Evolutionary conservation across 2,113 vertebrate genomes (phyloP), one percentile per base, ranked within the genome.

Genomic region (Agelaius tricolor): DNA sequence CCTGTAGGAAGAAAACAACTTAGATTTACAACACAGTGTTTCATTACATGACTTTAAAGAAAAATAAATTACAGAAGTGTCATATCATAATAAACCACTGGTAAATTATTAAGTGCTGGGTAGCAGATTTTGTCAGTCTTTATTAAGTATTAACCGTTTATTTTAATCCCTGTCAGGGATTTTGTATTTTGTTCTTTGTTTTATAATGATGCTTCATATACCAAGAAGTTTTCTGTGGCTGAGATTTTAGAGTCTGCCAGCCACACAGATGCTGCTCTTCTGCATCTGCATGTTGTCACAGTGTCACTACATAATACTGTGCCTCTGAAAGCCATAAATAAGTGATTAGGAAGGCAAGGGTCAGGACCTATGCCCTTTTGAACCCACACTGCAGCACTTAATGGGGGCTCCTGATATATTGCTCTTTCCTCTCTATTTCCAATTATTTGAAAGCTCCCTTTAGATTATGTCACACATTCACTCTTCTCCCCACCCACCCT

Each of bases 41-140:
- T 84, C 52, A 75, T 68, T 78, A 67, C 47, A 67, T 13, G 58
- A 86, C 52, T 86, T 94, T 52, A 94, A 95, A 90, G 75, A 78
- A 89, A 93, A 86, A 84, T 86, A 93, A 88, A 95, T 89, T 91
- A 52, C 75, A 47, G 15, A 83, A 93, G 6, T 72, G 65, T 87
- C 83, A 69, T 78, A 90, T 78, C 44, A 81, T 47, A 94, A 75
- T 88, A 92, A 94, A 94, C 41, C 28, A 51, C 39, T 57, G 46
- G 23, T 69, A 81, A 94, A 94, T 96, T 90, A 93, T 84, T 57
- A 86, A 94, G 68, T 82, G 26, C 21, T 37, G 44, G 17, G 11
- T 73, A 73, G 61, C 61, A 84, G 47, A 15, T 89, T 93, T 91
- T 92, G 43, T 78, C 63, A 74, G 84, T 77, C 31, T 80, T 93